Base-by-base conservation (phyloP, 2,797 vertebrate genomes). In the Parauchenoglanis punctatus region DNA sequence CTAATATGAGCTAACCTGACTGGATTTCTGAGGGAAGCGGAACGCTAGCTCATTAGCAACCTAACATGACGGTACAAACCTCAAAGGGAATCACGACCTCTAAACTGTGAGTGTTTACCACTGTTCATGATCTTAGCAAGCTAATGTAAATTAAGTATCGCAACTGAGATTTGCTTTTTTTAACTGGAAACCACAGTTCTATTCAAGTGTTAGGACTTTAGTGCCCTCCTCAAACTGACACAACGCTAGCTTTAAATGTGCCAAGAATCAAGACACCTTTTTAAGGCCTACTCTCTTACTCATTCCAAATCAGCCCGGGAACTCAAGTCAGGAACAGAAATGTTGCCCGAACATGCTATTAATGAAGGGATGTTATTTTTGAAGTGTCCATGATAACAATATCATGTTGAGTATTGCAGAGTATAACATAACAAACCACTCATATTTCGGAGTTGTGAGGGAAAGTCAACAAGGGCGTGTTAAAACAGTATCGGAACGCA, bases 351-450 rank as follows among this genome's bases (percentile, higher is more conserved):
- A 83, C 81, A 83, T 68, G 81, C 63, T 83, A 83, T 83, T 68
- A 68, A 67, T n/a, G 63, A 46, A 67, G 63, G 20, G 46, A 77
- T 25, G 28, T 78, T 67, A 49, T 67, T 68, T 63, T 80, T 23
- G 72, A 85, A 85, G 58, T 61, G 18, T 31, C 73, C 58, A 40
- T 77, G 75, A 67, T 67, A 67, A 78, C 73, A 85, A 76, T 65
- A 86, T 83, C 73, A 85, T 86, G 75, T 63, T 86, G 46, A 78
- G 61, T 65, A 65, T n/a, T 67, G 85, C 61, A 40, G 20, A 59
- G 46, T 35, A 86, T 86, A 78, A 65, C 54, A 77, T 78, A 86
- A 78, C 63, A 77, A 63, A 78, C 76, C 73, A 54, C 58, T 77
- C 59, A 70, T 63, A 65, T 77, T 65, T 85, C 72, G 7, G 73